Conservation (phyloP, 2,113 vertebrate genomes). For the Nettapus auritus region DNA sequence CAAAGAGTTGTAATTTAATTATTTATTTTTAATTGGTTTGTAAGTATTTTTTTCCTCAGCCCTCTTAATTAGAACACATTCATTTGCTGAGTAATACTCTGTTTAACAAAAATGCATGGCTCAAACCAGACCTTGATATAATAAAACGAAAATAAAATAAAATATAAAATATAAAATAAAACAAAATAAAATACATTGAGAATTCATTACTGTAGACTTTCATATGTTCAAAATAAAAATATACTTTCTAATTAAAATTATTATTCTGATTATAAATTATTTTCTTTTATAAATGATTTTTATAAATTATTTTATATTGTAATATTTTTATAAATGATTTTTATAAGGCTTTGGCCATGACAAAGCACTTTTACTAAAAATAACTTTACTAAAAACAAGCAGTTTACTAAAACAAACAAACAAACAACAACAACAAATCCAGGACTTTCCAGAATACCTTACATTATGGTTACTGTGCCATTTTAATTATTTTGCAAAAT, state of each 20-base stretch:
- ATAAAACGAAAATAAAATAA: neutral
- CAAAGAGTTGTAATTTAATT: neutral
- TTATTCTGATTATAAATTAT: neutral
- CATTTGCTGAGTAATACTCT: accelerated
- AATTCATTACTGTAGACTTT: neutral
- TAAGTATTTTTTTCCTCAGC: neutral
- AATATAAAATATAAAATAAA: neutral
- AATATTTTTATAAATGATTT: neutral
- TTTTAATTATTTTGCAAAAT: neutral
- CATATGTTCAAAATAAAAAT: neutral
- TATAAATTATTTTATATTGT: too few relatives aligned
- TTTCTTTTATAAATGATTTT: neutral
- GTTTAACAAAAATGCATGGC: neutral
- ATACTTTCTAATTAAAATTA: neutral
- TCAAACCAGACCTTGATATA: neutral
- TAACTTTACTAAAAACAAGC: neutral
- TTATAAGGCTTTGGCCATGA: neutral
- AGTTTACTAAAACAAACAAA: neutral
- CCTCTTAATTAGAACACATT: neutral
- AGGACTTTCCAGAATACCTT: neutral
- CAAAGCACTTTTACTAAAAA: neutral
- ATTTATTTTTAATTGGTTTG: neutral
- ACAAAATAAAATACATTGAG: neutral
- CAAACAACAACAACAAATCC: neutral
- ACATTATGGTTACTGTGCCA: neutral